phyloP scores from a whole-genome alignment of 2,113 vertebrate genomes.

The Myxocyprinus asiaticus region DNA sequence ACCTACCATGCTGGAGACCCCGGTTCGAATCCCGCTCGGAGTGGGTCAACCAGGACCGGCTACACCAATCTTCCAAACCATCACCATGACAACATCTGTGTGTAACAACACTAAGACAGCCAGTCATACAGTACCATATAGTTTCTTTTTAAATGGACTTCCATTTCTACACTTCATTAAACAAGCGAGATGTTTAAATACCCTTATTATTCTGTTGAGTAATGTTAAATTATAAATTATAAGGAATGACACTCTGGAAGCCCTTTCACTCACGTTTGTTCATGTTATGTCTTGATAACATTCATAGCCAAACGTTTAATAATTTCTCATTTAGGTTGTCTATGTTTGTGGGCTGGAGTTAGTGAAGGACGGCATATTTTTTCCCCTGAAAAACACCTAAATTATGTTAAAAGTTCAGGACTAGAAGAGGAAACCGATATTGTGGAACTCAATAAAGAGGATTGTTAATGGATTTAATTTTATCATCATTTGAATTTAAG shows the following conservation, averaged over 20 bases:
- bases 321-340: neutral
- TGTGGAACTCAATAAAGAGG: constrained; percentile 48
- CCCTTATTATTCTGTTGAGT: too few species aligned
- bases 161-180: too few species aligned
- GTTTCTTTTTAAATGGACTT: too few species aligned
- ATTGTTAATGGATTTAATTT: constrained; percentile 14
- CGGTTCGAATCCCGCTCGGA: too few species aligned
- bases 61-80: constrained; percentile 25
- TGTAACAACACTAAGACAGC: neutral
- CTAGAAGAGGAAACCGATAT: constrained; percentile 4
- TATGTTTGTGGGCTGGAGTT: constrained; percentile 12
- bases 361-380: constrained; percentile 25
- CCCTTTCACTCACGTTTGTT: neutral
- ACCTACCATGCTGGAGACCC: too few species aligned
- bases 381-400: constrained; percentile 36
- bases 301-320: constrained; percentile 13
- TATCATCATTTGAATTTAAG: constrained; percentile 31
- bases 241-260: neutral
- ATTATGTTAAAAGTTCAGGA: constrained; percentile 26
- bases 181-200: too few species aligned
- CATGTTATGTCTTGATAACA: neutral
- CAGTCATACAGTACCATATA: neutral
- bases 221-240: neutral
- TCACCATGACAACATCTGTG: neutral
- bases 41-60: neutral